These are phyloP conservation scores for Marmota monax DNA, from an alignment of 2,113 vertebrate species.

Conservation along the genomic window DNA sequence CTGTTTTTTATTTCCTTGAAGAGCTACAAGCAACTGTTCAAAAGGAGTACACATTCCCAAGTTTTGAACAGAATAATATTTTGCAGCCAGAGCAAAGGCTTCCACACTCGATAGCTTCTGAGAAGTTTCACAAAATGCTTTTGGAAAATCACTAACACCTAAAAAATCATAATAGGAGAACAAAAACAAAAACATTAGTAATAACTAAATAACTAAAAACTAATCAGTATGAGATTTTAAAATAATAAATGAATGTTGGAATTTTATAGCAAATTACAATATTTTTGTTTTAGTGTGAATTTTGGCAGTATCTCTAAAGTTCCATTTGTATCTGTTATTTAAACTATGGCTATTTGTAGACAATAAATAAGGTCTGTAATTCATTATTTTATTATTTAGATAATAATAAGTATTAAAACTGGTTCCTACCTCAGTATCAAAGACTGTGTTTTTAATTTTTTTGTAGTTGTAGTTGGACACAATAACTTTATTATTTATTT, in stretches of 20 bases:
- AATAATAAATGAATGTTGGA: constrained; percentile 6
- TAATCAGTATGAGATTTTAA: neutral
- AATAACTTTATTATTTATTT: too few species aligned
- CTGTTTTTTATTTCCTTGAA: constrained; percentile 81
- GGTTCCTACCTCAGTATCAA: neutral
- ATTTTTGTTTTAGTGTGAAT: constrained; percentile 38
- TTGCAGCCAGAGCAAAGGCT: constrained; percentile 89
- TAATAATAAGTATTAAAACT: neutral
- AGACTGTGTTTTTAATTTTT: too few species aligned
- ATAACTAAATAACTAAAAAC: constrained; percentile 15
- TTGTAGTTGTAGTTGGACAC: too few species aligned
- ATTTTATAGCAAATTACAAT: constrained; percentile 18
- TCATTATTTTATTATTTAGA: neutral
- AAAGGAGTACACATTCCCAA: constrained; percentile 91
- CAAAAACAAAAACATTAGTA: constrained; percentile 32
- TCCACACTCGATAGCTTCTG: constrained; percentile 89
- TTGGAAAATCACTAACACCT: constrained; percentile 82
- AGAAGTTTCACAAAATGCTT: constrained; percentile 91
- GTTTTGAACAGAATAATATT: constrained; percentile 89
- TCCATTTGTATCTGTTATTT: constrained; percentile 55
- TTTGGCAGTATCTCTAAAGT: constrained; percentile 15
- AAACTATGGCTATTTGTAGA: constrained; percentile 24
- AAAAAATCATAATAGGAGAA: constrained; percentile 48
- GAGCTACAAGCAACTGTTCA: constrained; percentile 88
- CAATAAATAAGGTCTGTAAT: neutral